Percentiles rank a stretch among this genome's conserved stretches.
Conservation (phyloP, 2,888 invertebrate genomes). For the Aleiodes alternator region DNA sequence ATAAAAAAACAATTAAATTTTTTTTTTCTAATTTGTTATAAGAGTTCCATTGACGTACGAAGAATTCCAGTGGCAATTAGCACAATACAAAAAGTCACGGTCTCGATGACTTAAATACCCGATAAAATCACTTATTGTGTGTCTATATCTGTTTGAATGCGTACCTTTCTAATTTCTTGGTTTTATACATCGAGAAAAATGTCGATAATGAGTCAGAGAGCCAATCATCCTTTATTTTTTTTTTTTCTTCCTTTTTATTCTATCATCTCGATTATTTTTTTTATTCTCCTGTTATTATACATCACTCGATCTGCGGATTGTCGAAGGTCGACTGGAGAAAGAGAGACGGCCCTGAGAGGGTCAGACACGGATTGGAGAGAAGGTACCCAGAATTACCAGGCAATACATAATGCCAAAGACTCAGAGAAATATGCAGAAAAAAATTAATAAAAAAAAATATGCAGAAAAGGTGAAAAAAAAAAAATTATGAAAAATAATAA, state of each 20-base stretch:
- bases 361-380: conserved; percentile 34
- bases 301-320: conserved; percentile 54
- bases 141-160: background rate
- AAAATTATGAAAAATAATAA: conserved; percentile 20
- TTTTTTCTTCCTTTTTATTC: background rate
- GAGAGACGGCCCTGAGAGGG: conserved; percentile 54
- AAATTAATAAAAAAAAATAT: conserved; percentile 37
- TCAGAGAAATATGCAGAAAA: conserved; percentile 29
- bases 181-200: background rate
- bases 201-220: conserved; percentile 5
- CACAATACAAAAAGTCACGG: background rate
- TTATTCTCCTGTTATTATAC: conserved; percentile 38
- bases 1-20: too few species aligned
- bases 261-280: conserved; percentile 13
- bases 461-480: background rate
- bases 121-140: conserved; percentile 1
- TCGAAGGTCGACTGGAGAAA: conserved; percentile 55
- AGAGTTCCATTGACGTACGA: too few species aligned
- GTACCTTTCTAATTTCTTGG: conserved; percentile 24
- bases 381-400: conserved; percentile 32
- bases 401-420: conserved; percentile 20
- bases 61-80: too few species aligned
- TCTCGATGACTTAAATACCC: conserved; percentile 17
- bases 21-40: too few species aligned
- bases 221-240: background rate